phyloP scores from a whole-genome alignment of 2,797 vertebrate genomes.

The Phyllotis vaccarum region DNA sequence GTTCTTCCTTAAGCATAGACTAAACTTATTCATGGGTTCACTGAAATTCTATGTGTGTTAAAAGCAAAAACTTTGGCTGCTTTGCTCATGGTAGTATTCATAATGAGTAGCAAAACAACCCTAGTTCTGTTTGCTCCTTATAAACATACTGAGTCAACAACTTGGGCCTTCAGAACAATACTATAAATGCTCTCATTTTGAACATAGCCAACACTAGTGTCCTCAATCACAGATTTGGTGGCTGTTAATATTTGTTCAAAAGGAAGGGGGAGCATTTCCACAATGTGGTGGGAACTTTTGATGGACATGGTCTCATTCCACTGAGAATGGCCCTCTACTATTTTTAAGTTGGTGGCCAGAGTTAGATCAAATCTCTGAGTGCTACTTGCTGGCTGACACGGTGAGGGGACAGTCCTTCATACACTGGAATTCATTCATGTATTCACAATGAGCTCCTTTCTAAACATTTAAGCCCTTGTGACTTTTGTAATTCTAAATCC shows the following conservation, averaged over 20 bases:
- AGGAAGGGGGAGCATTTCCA: neutral
- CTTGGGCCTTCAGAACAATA: neutral
- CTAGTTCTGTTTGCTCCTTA: neutral
- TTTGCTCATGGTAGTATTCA: neutral
- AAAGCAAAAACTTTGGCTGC: neutral
- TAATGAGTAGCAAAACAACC: neutral
- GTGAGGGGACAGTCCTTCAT: neutral
- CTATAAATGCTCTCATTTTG: neutral
- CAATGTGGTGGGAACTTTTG: neutral
- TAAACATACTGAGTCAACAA: neutral
- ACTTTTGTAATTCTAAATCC: neutral
- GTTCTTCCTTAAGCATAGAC: neutral
- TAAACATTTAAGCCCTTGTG: neutral
- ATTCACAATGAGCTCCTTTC: neutral
- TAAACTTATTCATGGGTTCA: neutral
- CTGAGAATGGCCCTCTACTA: neutral
- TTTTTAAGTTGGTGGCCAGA: neutral
- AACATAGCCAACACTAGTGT: neutral
- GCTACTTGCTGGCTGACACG: neutral
- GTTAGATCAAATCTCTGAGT: neutral
- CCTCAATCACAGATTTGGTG: neutral
- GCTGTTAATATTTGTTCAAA: neutral
- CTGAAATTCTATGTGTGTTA: neutral
- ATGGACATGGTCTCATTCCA: neutral
- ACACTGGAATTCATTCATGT: neutral